A percentile compares a stretch with the other conserved stretches of the same genome.
Conservation (phyloP, 2,113 vertebrate genomes). For the Taurulus bubalis region DNA sequence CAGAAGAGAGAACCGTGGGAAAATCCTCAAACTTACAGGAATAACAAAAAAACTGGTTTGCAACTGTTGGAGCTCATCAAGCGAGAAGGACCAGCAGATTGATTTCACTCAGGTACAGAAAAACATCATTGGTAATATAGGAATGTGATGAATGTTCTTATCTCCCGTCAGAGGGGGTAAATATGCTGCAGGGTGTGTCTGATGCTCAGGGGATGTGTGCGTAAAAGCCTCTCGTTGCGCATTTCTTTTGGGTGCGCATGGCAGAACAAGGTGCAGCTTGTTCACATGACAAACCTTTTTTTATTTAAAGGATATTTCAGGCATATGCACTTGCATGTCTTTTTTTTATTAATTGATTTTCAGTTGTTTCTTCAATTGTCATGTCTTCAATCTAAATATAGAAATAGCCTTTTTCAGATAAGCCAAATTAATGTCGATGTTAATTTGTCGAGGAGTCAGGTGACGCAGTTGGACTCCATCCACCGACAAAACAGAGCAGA, state of each 20-base stretch:
- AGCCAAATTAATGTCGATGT: neutral
- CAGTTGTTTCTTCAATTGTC: neutral
- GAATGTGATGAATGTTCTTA: constrained; percentile 46
- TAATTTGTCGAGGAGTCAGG: neutral
- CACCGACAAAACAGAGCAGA: constrained; percentile 2
- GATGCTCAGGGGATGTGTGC: constrained; percentile 45
- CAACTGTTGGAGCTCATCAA: constrained; percentile 60
- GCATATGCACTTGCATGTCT: too few species aligned
- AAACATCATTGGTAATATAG: neutral
- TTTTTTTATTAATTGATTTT: neutral
- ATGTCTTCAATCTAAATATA: neutral
- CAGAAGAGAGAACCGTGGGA: constrained; percentile 53
- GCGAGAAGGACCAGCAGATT: constrained; percentile 51
- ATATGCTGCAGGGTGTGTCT: constrained; percentile 76
- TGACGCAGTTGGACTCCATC: constrained; percentile 38
- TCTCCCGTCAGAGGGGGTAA: constrained; percentile 14
- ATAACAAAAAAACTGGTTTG: constrained; percentile 53
- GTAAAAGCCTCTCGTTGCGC: constrained; percentile 54
- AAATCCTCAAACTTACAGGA: constrained; percentile 48
- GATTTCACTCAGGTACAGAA: constrained; percentile 68
- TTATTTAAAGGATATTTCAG: neutral
- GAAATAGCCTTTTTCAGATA: neutral
- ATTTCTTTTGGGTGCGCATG: constrained; percentile 47
- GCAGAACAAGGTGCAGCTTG: constrained; percentile 10
- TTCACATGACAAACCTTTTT: neutral